Evolutionary conservation across 2,888 invertebrate genomes (phyloP).

Genomic region (Diplazon laetatorius): DNA sequence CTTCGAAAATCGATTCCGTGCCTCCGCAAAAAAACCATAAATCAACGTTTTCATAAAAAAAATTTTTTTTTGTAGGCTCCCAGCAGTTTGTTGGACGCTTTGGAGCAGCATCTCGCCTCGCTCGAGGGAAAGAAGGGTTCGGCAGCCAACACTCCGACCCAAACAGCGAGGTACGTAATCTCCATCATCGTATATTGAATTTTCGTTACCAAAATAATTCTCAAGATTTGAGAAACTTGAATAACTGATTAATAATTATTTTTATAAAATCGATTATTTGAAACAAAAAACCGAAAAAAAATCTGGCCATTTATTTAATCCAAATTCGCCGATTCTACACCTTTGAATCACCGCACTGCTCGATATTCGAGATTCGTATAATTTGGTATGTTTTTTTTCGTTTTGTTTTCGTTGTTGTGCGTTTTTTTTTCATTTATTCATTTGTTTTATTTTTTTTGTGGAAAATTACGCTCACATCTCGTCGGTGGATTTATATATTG

Average conservation of each 20-base stretch:
- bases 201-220: conserved; percentile 40
- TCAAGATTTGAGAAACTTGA: conserved; percentile 57
- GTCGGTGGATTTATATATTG: conserved; percentile 47
- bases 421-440: too few relatives aligned
- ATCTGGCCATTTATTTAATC: conserved; percentile 57
- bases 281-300: conserved; percentile 50
- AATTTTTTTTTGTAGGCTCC: conserved; percentile 87
- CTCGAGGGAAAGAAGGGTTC: conserved; percentile 96
- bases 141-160: conserved; percentile 93
- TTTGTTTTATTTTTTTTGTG: conserved; percentile 21
- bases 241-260: conserved; percentile 49
- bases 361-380: conserved; percentile 59
- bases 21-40: too few relatives aligned
- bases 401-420: conserved; percentile 21
- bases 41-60: conserved; percentile 30
- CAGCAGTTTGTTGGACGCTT: conserved; percentile 96
- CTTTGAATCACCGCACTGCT: conserved; percentile 61
- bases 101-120: conserved; percentile 97
- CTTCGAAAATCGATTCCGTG: too few relatives aligned
- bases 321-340: conserved; percentile 64
- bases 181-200: conserved; percentile 17
- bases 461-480: conserved; percentile 62
- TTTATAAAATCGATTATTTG: conserved; percentile 34
- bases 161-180: conserved; percentile 88
- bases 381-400: conserved; percentile 63